Conservation (phyloP, 2,888 invertebrate species). For the Anagyrus pseudococci region DNA sequence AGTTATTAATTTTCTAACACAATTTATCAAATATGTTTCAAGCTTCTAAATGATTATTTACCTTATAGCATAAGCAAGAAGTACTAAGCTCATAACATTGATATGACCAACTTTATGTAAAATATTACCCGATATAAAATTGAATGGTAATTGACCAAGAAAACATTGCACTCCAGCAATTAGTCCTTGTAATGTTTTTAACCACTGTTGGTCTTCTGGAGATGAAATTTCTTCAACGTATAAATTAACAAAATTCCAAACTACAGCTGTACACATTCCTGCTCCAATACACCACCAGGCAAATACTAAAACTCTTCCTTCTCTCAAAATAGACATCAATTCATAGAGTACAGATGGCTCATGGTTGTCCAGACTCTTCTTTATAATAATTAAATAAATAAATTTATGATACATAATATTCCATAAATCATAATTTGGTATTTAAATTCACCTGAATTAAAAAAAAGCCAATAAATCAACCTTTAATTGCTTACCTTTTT, state of each 20-base stretch:
- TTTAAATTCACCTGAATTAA: too few relatives aligned
- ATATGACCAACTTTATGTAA: constrained; percentile 73
- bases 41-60: constrained; percentile 26
- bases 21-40: background rate
- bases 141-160: constrained; percentile 85
- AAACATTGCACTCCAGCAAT: constrained; percentile 80
- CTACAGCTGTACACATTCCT: constrained; percentile 82
- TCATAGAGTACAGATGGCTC: constrained; percentile 55
- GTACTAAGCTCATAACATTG: constrained; percentile 82
- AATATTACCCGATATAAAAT: constrained; percentile 74
- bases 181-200: constrained; percentile 78
- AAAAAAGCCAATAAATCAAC: background rate
- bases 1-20: background rate
- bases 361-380: constrained; percentile 41
- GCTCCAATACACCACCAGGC: constrained; percentile 81
- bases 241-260: constrained; percentile 91
- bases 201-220: constrained; percentile 61
- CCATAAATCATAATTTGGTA: too few relatives aligned
- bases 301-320: constrained; percentile 70
- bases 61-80: constrained; percentile 77
- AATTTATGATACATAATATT: too few relatives aligned
- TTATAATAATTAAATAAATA: too few relatives aligned
- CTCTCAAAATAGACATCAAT: constrained; percentile 47
- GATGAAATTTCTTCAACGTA: constrained; percentile 76
- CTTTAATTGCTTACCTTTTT: constrained; percentile 55